phyloP scores from a whole-genome alignment of 2,797 vertebrate species.

The Sternarchorhynchus goeldii region DNA sequence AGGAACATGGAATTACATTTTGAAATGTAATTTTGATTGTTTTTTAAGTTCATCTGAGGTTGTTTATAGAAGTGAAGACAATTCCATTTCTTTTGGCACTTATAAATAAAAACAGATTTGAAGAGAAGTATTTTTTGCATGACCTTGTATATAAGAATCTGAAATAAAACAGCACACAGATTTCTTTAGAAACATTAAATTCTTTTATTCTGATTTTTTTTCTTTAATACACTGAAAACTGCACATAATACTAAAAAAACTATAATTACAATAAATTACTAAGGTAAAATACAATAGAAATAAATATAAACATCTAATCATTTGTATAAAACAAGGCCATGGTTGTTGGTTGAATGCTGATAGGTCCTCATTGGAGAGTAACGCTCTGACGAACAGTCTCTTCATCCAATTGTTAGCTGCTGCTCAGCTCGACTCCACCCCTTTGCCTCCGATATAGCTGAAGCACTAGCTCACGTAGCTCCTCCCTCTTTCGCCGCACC shows the following conservation, averaged over 20 bases:
- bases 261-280: constrained; percentile 49
- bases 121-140: no score
- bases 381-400: no score
- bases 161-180: not conserved
- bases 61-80: no score
- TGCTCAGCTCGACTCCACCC: constrained; percentile 58
- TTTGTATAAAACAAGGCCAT: constrained; percentile 11
- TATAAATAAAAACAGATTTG: no score
- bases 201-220: constrained; percentile 31
- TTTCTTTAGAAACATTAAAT: constrained; percentile 3
- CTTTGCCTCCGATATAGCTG: constrained; percentile 79
- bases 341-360: not conserved
- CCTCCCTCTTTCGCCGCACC: constrained; percentile 86
- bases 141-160: no score
- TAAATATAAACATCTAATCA: constrained; percentile 4
- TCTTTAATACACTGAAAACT: constrained; percentile 19
- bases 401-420: constrained; percentile 5
- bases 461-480: constrained; percentile 86
- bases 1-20: no score
- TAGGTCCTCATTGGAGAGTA: not conserved
- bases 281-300: constrained; percentile 25
- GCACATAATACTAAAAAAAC: not conserved
- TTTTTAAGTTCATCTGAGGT: no score
- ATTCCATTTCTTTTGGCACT: no score
- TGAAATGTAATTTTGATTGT: no score